Evolutionary conservation across 2,113 vertebrate species (phyloP), one percentile per base, ranked within the genome.

Genomic region (Chamaea fasciata): DNA sequence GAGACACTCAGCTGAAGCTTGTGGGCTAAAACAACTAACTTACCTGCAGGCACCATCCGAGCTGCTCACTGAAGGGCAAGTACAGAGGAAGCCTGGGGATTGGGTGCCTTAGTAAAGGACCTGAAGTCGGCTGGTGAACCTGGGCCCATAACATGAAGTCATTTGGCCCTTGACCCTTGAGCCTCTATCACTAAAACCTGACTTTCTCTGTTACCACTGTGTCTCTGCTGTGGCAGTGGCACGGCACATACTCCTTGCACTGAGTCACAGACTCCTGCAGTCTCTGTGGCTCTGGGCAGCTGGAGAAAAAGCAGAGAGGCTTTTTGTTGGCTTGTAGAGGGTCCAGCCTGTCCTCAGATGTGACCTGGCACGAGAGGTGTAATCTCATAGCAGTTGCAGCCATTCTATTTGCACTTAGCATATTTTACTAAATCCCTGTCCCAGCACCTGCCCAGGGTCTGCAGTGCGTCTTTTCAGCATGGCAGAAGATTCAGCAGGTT

Each of bases 381-480:
- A 31, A 75, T 65, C 35, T 59, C 6, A 0, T 14, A 56, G 26
- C 20, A 41, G 4, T 31, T 4, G 1, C 31, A 81, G 13, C 14
- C 17, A n/a, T 41, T 20, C 12, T 41, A 13, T 55, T 84, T 78
- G 42, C 35, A 57, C 10, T 62, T n/a, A 15, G 12, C 3, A 2
- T 39, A 31, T 81, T 91, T 87, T 44, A 31, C 13, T 46, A 16
- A 56, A 4, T 28, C 31, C 26, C 35, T 33, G 7, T 68, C 62
- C 67, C 24, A 44, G 24, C n/a, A 24, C 11, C 41, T 81, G 26
- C 50, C 20, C 73, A 50, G 28, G 30, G 16, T 78, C 81, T 81
- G 33, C 37, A 53, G 6, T 0, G 0, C 47, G 3, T 70, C 14
- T 92, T 67, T 93, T 73, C 59, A 52, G 28, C 22, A 28, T 0